A percentile compares a stretch with the other conserved stretches of the same genome.
phyloP scores from a whole-genome alignment of 2,797 vertebrate species.

The Sebastes alutus region DNA sequence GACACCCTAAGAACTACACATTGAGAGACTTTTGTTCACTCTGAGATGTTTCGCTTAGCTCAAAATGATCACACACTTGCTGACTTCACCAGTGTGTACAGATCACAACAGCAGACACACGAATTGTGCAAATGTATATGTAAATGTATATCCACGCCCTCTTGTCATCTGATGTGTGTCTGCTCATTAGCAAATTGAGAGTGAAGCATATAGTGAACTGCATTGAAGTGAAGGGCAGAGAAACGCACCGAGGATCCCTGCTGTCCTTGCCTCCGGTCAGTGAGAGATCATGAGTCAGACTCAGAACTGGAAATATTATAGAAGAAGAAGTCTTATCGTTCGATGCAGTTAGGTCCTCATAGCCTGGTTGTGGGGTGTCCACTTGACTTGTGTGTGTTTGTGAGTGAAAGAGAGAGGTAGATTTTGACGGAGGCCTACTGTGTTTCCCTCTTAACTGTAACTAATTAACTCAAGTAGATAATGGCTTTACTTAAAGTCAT shows the following conservation, averaged over 20 bases:
- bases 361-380: neutral
- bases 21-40: neutral
- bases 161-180: conserved; percentile 26
- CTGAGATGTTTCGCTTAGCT: neutral
- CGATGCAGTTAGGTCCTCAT: conserved; percentile 11
- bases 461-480: conserved; percentile 16
- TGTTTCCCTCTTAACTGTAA: conserved; percentile 12
- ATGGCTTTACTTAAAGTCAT: conserved; percentile 7
- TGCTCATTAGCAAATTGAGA: conserved; percentile 32
- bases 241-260: conserved; percentile 34
- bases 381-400: neutral
- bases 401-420: neutral
- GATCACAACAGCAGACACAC: neutral
- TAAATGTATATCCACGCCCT: neutral
- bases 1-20: neutral
- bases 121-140: conserved; percentile 16
- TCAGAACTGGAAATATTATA: conserved; percentile 50
- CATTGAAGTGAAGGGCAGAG: conserved; percentile 44
- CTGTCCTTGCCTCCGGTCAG: conserved; percentile 59
- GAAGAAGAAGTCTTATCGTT: conserved; percentile 15
- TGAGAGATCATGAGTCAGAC: conserved; percentile 55
- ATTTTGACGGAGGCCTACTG: neutral
- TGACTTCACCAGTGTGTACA: neutral
- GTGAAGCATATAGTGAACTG: conserved; percentile 22
- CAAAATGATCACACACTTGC: neutral